Percentiles rank a stretch among this genome's conserved stretches.
These are phyloP conservation scores for Ceyx cyanopectus DNA, from an alignment of 2,113 vertebrate genomes.

Conservation along the genomic window DNA sequence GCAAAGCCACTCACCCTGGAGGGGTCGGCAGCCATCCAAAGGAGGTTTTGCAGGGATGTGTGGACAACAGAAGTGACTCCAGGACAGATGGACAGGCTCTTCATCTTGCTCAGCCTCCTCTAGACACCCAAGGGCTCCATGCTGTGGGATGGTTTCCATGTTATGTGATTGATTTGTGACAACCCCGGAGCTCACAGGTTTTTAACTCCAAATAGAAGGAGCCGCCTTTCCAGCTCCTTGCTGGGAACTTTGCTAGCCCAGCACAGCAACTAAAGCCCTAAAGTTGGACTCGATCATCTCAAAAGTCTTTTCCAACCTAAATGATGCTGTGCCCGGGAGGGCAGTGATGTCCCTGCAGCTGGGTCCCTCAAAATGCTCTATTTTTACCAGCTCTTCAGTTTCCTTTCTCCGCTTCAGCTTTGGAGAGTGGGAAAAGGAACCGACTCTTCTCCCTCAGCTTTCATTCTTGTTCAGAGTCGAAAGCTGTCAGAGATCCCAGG, in stretches of 20 bases:
- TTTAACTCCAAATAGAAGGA: neutral
- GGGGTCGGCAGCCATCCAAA: neutral
- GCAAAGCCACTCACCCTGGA: neutral
- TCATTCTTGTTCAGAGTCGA: conserved; percentile 15
- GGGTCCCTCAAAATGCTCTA: neutral
- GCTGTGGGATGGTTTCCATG: rapidly evolving
- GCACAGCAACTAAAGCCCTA: neutral
- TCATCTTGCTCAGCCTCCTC: neutral
- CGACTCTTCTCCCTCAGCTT: neutral
- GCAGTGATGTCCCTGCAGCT: neutral
- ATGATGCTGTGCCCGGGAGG: neutral
- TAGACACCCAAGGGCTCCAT: neutral
- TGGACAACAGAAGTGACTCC: neutral
- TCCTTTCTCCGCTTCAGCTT: neutral
- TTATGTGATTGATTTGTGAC: neutral
- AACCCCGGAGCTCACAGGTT: neutral
- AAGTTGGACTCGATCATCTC: neutral
- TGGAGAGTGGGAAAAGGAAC: conserved; percentile 15
- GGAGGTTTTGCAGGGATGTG: neutral
- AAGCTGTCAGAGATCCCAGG: neutral
- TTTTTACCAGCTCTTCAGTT: conserved; percentile 5
- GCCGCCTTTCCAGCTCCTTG: rapidly evolving
- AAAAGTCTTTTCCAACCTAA: neutral
- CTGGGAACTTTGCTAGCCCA: neutral
- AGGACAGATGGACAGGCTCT: neutral